These are phyloP conservation scores for Pollenia labialis DNA, from an alignment of 2,888 invertebrate genomes.

Conservation along the genomic window DNA sequence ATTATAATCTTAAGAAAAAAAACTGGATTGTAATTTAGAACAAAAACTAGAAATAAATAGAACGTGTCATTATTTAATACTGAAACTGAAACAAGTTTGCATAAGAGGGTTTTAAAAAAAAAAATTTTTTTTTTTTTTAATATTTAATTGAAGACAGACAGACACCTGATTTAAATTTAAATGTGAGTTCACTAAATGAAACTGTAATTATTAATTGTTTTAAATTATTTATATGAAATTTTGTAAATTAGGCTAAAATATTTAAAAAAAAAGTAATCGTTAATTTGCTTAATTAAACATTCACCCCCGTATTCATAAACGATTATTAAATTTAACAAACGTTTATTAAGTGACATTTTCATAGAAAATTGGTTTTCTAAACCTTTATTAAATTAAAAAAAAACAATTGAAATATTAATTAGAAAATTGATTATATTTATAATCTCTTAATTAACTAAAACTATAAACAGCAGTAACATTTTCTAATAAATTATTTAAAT, in stretches of 20 bases:
- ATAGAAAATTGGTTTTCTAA: too few species aligned
- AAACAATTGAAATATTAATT: too few species aligned
- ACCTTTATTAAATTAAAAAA: too few species aligned
- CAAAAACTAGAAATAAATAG: slow-evolving; percentile 12
- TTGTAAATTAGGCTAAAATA: too few species aligned
- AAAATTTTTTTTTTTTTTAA: not conserved
- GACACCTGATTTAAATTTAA: not conserved
- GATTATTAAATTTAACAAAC: too few species aligned
- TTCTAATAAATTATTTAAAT: not conserved
- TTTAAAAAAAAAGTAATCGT: too few species aligned
- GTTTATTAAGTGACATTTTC: too few species aligned
- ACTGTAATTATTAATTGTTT: not conserved
- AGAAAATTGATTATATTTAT: too few species aligned
- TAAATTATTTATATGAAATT: too few species aligned
- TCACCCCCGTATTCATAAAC: too few species aligned
- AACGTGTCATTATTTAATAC: not conserved
- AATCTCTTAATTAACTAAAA: not conserved
- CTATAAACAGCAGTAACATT: not conserved
- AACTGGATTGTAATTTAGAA: not conserved
- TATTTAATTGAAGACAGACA: not conserved
- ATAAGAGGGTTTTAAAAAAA: not conserved
- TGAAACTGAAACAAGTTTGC: not conserved
- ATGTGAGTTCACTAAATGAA: not conserved
- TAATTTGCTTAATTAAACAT: too few species aligned
- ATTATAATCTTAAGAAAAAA: too few species aligned